phyloP scores from a whole-genome alignment of 2,113 vertebrate species.

The Oxygymnocypris stewartii region DNA sequence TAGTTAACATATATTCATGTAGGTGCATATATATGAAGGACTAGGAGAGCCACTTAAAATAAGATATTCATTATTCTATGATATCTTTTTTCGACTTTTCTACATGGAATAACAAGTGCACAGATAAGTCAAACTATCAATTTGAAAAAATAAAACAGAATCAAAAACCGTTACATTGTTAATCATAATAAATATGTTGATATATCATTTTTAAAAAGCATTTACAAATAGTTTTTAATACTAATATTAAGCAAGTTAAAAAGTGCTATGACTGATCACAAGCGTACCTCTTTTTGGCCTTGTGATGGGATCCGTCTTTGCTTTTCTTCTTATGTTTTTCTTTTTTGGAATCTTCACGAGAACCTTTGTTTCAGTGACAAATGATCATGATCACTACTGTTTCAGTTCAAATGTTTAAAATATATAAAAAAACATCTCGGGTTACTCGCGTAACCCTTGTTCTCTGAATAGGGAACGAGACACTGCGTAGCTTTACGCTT shows the following conservation, averaged over 20 bases:
- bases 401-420: background rate
- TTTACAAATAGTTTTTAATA: background rate
- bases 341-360: conserved; percentile 80
- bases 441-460: too few relatives aligned
- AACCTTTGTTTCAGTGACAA: conserved; percentile 64
- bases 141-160: background rate
- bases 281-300: conserved; percentile 83
- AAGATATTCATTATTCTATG: background rate
- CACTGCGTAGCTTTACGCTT: too few relatives aligned
- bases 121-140: background rate
- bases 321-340: conserved; percentile 83
- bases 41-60: background rate
- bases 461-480: too few relatives aligned
- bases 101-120: background rate
- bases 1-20: background rate
- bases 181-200: background rate
- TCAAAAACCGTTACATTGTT: too few relatives aligned
- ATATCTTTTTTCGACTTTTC: background rate
- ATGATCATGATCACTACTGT: background rate
- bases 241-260: background rate
- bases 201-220: background rate
- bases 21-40: background rate
- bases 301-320: conserved; percentile 82
- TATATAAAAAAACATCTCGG: background rate
- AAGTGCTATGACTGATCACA: background rate